Base-by-base conservation (phyloP, 2,113 vertebrate species). In the Gyps fulvus region DNA sequence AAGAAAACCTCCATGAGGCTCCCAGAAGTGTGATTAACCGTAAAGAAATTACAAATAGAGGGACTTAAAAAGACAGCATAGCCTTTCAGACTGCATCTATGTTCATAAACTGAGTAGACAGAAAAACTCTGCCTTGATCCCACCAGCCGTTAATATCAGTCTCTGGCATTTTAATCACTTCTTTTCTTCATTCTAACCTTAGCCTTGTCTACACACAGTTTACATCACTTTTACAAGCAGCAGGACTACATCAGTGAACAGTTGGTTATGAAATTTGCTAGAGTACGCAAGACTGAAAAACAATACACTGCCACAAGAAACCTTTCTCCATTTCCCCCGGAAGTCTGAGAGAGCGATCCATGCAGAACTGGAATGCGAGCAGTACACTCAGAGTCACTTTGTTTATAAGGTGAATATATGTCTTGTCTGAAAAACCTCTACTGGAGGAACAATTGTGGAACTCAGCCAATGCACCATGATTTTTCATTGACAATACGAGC, bases 321-420 rank as follows among this genome's bases (percentile, higher is more conserved):
- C 49, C 50, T 86, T 87, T 83, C 87, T 94, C 78, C 87, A 26
- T 91, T 93, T 97, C 87, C 87, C 78, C 87, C 94, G 96, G 94
- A 97, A 95, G 95, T 66, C n/a, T 16, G 61, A 95, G 84, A 31
- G 63, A 8, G 42, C 1, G 5, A 73, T 83, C 71, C 5, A 18
- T 42, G 62, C 59, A 86, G 93, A 91, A 17, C 50, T 88, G 93
- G 94, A 94, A 91, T 34, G 74, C 0, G 2, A 97, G 91, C 67
- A 70, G 77, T 87, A 87, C 93, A 80, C 91, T 88, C 50, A 38
- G 31, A 87, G 82, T 80, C 90, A 83, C 82, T 91, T 91, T 96
- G 95, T 95, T 96, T 96, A 96, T 63, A 90, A 0, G 1, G 26
- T 31, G 89, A 85, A 73, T 66, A 93, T 65, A 87, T 0, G 21